phyloP scores from a whole-genome alignment of 2,113 vertebrate species.

The Haemorhous mexicanus region DNA sequence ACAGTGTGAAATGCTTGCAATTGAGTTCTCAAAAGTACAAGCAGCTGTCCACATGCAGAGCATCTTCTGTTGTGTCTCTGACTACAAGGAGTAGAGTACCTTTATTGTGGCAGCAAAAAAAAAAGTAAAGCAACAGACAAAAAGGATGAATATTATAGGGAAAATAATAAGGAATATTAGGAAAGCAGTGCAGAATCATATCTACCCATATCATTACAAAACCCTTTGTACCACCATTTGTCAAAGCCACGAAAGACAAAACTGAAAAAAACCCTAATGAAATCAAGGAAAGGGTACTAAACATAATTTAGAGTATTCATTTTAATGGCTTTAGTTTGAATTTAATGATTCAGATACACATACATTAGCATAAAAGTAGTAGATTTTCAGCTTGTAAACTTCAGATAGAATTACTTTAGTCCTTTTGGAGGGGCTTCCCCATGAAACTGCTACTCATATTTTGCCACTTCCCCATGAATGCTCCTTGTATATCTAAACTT shows the following conservation, averaged over 20 bases:
- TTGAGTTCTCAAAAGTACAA: neutral
- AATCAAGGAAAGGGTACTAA: neutral
- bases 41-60: neutral
- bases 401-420: neutral
- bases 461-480: neutral
- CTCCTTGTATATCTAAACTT: neutral
- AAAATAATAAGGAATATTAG: neutral
- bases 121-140: neutral
- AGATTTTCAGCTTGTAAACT: neutral
- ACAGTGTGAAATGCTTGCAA: slow-evolving; percentile 9
- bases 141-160: neutral
- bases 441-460: neutral
- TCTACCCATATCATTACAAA: neutral
- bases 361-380: neutral
- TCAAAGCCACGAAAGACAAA: neutral
- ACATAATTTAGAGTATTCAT: neutral
- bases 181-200: neutral
- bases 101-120: neutral
- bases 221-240: neutral
- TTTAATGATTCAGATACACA: neutral
- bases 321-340: neutral
- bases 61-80: neutral
- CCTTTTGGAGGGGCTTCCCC: neutral
- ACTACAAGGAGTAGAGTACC: neutral
- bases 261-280: accelerated